phyloP scores from a whole-genome alignment of 2,113 vertebrate genomes.

The Mus pahari region DNA sequence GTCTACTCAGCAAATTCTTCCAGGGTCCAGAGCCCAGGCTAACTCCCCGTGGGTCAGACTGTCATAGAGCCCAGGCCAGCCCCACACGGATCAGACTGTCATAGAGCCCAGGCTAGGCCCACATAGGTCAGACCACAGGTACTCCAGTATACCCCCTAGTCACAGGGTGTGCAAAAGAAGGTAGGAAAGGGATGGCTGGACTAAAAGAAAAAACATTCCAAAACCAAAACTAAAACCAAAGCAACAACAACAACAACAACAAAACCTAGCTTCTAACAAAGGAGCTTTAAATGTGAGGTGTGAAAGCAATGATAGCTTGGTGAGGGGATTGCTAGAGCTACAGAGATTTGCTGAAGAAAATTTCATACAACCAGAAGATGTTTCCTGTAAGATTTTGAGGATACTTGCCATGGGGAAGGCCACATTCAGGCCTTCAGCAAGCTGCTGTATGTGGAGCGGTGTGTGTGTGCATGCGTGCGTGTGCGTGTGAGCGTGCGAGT shows the following conservation, averaged over 20 bases:
- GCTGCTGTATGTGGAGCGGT: not conserved
- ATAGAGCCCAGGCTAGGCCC: no score
- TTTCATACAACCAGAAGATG: no score
- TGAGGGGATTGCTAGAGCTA: not conserved
- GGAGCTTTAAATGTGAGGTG: not conserved
- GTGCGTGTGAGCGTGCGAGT: no score
- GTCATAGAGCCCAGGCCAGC: no score
- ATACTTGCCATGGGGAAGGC: not conserved
- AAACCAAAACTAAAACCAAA: no score
- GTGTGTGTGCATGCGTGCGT: not conserved
- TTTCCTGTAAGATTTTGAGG: not conserved
- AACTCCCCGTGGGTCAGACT: no score
- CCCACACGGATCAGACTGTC: no score
- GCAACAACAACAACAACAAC: no score
- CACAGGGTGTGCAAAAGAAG: not conserved
- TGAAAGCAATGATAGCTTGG: not conserved
- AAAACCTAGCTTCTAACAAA: not conserved
- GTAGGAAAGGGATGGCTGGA: not conserved
- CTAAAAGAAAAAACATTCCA: not conserved
- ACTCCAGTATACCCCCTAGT: accelerated
- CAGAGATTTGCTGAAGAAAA: not conserved
- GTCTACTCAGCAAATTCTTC: accelerated
- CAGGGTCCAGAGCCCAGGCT: not conserved
- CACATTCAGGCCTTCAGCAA: not conserved
- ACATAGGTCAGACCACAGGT: accelerated